These are phyloP conservation scores for Xestia ashworthii DNA, from an alignment of 2,888 invertebrate species.

Conservation along the genomic window DNA sequence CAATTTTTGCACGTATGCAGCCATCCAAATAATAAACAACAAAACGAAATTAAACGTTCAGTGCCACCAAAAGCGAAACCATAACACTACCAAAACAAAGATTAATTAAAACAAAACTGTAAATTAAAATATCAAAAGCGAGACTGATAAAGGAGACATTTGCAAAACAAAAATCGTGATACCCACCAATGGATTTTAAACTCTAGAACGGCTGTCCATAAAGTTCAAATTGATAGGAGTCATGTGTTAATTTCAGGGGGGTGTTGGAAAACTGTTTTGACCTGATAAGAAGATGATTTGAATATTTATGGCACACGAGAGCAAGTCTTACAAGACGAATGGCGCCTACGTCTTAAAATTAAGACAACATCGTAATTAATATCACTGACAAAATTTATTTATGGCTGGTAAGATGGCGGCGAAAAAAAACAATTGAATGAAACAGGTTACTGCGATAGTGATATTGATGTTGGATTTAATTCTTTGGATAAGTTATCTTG, in stretches of 20 bases:
- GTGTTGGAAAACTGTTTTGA: conserved; percentile 83
- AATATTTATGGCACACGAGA: conserved; percentile 84
- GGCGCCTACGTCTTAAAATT: conserved; percentile 74
- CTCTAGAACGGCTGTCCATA: conserved; percentile 56
- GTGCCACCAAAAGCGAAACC: conserved; percentile 34
- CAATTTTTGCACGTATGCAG: neutral
- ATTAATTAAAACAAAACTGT: conserved; percentile 72
- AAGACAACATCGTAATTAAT: conserved; percentile 71
- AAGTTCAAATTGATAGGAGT: conserved; percentile 54
- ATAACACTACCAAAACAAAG: conserved; percentile 70
- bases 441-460: conserved; percentile 1
- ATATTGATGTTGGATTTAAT: conserved; percentile 2
- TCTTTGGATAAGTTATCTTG: neutral
- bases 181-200: conserved; percentile 45
- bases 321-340: conserved; percentile 85
- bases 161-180: conserved; percentile 56
- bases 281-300: conserved; percentile 87
- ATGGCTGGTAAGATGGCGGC: conserved; percentile 52
- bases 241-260: conserved; percentile 65
- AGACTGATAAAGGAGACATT: conserved; percentile 71
- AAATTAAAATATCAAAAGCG: conserved; percentile 75
- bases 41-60: conserved; percentile 24
- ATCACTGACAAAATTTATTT: conserved; percentile 67
- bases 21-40: conserved; percentile 34
- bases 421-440: conserved; percentile 7